phyloP scores from a whole-genome alignment of 1,140 invertebrate genomes.

The Euschistus heros region DNA sequence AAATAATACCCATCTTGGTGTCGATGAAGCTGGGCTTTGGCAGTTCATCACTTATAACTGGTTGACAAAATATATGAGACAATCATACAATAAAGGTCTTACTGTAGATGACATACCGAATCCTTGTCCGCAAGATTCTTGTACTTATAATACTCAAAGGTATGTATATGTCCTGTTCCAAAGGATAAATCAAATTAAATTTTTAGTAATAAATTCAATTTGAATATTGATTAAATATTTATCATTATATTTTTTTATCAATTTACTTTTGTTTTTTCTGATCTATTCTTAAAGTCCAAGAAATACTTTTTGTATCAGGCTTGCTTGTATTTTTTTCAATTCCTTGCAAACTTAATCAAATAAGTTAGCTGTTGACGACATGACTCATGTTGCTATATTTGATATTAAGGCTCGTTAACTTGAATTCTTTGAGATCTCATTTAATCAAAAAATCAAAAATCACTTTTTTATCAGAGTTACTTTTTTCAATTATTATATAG shows the following conservation, averaged over 20 bases:
- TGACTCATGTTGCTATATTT: no score
- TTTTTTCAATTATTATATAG: no score
- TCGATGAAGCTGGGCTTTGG: slow-evolving; percentile 42
- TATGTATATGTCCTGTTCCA: slow-evolving; percentile 21
- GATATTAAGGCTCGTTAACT: no score
- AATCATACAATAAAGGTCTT: slow-evolving; percentile 42
- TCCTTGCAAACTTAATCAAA: not conserved
- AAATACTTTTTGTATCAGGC: not conserved
- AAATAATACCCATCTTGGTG: slow-evolving; percentile 34
- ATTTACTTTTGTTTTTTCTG: not conserved
- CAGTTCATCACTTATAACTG: slow-evolving; percentile 47
- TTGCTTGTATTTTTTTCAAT: not conserved
- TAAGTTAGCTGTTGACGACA: no score
- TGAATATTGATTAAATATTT: slow-evolving; percentile 9
- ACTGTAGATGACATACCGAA: slow-evolving; percentile 38
- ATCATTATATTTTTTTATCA: slow-evolving; percentile 4
- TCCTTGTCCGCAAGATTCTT: slow-evolving; percentile 42
- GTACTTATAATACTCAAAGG: slow-evolving; percentile 40
- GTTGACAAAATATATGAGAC: slow-evolving; percentile 46
- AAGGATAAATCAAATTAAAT: no score
- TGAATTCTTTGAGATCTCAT: no score
- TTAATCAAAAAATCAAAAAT: no score
- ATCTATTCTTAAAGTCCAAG: not conserved
- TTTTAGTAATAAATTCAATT: slow-evolving; percentile 12
- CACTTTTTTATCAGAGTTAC: no score